Base-by-base conservation (phyloP, 2,113 vertebrate genomes). In the Lepus timidus region DNA sequence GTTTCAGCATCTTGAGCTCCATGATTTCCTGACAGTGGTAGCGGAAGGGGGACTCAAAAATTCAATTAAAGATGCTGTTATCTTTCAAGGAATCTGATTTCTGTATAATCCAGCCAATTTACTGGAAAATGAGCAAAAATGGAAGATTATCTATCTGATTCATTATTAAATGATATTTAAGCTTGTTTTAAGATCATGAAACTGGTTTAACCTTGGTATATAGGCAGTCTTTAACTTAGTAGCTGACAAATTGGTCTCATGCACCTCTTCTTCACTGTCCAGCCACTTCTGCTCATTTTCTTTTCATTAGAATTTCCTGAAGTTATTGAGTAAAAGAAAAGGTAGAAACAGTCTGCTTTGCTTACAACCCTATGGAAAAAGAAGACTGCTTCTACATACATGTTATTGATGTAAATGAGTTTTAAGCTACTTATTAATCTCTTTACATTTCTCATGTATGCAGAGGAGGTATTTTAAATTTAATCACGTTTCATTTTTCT, bases 71-170 rank as follows among this genome's bases (percentile, higher is more conserved):
- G 22, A 1, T 79, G 0, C 68, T 49, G 64, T 52, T 36, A 36
- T 74, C 14, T 81, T 78, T 92, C 68, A 82, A 86, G 33, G 44
- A 94, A 78, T 78, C 22, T 0, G 3, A 79, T 83, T 91, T 91
- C 16, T 76, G 2, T 75, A 12, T 33, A 67, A 85, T 55, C 6
- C 44, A 65, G 11, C 12, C 44, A 73, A 23, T 55, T 70, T 76
- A 49, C 23, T 93, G 23, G 23, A 55, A 7, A 1, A 17, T 62
- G 62, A 85, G 52, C 73, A 31, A 74, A 62, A 70, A 70, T 74
- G 8, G 58, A 64, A n/a, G 4, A 31, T 90, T 75, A 31, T 58
- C 19, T 58, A 19, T 76, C n/a, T 68, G 6, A 79, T 87, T 74
- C 44, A 36, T 78, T 78, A 70, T 52, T 90, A 92, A 33, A 55